phyloP scores from a whole-genome alignment of 2,888 invertebrate species.

The Seladonia tumulorum region DNA sequence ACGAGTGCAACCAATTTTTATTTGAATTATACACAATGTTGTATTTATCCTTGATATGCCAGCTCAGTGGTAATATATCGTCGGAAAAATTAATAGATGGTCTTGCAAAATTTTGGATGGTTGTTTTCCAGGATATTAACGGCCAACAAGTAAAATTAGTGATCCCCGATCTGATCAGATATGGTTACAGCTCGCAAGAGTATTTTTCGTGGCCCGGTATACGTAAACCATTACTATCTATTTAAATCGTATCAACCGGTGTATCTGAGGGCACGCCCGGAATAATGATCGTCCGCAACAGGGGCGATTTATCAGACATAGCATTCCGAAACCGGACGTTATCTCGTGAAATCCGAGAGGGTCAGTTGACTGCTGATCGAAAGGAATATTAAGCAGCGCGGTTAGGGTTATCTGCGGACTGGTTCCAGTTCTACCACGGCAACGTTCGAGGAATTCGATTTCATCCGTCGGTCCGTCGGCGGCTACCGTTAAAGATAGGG shows the following conservation, averaged over 20 bases:
- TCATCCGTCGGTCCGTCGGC: conserved; percentile 16
- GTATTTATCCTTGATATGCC: no score
- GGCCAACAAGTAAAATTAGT: not conserved
- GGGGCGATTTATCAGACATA: conserved; percentile 65
- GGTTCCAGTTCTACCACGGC: conserved; percentile 43
- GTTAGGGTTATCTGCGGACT: conserved; percentile 56
- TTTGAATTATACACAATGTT: no score
- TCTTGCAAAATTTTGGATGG: no score
- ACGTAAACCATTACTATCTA: conserved; percentile 34
- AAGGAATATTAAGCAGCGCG: conserved; percentile 65
- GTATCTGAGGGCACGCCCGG: conserved; percentile 33
- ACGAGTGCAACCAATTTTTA: no score
- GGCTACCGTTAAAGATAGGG: conserved; percentile 43
- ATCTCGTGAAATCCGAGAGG: conserved; percentile 68
- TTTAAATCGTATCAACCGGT: conserved; percentile 37
- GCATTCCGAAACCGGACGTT: conserved; percentile 50
- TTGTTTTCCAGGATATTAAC: not conserved
- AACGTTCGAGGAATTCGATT: conserved; percentile 53
- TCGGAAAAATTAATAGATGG: no score
- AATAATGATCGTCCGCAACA: conserved; percentile 59
- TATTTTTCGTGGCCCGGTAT: conserved; percentile 13
- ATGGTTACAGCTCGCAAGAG: not conserved
- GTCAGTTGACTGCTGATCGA: conserved; percentile 53
- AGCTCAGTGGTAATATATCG: no score
- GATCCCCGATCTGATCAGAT: not conserved